Percentiles rank a stretch among this genome's conserved stretches.
Conservation (phyloP, 2,113 vertebrate species). For the Cromileptes altivelis region DNA sequence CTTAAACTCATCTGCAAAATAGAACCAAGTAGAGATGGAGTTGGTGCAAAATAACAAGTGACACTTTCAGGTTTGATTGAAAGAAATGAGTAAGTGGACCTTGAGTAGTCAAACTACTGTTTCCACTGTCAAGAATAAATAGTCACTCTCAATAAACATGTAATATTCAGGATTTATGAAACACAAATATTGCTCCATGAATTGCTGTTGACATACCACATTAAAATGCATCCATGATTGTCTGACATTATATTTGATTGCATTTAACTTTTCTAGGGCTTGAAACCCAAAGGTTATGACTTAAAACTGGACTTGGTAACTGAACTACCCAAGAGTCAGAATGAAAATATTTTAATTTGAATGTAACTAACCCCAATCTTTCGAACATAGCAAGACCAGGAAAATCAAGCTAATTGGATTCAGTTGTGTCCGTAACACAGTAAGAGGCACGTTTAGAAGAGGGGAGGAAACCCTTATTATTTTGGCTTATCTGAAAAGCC, state of each 20-base stretch:
- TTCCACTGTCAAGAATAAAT: no score
- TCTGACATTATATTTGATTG: no score
- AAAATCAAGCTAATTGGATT: not conserved
- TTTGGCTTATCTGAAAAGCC: not conserved
- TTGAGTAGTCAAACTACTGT: no score
- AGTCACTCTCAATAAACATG: not conserved
- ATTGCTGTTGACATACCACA: no score
- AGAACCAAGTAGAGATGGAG: not conserved
- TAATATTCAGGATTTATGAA: not conserved
- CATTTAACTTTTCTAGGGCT: no score
- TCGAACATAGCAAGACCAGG: not conserved
- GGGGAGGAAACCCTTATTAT: no score
- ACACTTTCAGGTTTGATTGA: not conserved
- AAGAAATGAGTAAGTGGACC: no score
- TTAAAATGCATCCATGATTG: no score
- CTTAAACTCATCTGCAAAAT: not conserved
- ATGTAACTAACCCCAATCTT: no score
- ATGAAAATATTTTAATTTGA: not conserved
- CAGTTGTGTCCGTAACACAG: not conserved
- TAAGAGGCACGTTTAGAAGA: not conserved
- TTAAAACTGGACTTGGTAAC: not conserved
- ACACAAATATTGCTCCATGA: no score
- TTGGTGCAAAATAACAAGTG: not conserved
- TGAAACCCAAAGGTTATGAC: no score
- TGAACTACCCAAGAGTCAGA: no score